These are phyloP conservation scores for Pristiophorus japonicus DNA, from an alignment of 2,113 vertebrate genomes.

Conservation along the genomic window DNA sequence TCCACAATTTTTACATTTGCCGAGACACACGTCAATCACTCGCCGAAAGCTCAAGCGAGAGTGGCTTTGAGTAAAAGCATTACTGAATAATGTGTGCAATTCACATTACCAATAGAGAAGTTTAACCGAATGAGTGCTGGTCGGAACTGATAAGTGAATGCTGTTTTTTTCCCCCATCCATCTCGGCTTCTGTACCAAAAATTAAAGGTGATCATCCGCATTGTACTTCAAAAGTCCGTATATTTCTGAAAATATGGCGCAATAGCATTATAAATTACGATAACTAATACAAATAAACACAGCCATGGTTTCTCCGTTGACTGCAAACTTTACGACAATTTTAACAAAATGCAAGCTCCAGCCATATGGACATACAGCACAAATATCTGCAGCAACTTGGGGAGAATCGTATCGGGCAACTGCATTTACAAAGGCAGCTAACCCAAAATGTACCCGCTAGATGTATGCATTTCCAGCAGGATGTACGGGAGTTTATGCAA, in stretches of 20 bases:
- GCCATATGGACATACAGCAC: neutral
- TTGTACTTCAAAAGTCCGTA: neutral
- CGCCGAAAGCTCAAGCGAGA: neutral
- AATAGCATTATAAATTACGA: neutral
- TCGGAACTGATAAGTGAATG: neutral
- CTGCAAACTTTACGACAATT: slow-evolving; percentile 30
- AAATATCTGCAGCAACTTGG: slow-evolving; percentile 11
- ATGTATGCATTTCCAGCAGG: neutral
- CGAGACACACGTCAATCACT: too few species aligned
- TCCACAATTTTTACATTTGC: neutral
- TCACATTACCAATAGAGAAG: neutral
- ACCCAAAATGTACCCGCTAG: neutral
- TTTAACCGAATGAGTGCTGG: neutral
- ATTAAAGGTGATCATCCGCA: neutral
- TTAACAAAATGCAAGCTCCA: neutral
- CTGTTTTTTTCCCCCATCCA: neutral
- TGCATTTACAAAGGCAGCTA: neutral
- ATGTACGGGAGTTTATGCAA: neutral
- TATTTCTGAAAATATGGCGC: slow-evolving; percentile 24
- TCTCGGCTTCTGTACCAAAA: neutral
- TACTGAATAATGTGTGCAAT: neutral
- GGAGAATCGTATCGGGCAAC: neutral
- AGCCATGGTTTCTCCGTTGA: neutral
- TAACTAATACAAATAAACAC: neutral
- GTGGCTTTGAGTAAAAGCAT: neutral